phyloP scores from a whole-genome alignment of 2,888 invertebrate species.

The Meloe dianella region DNA sequence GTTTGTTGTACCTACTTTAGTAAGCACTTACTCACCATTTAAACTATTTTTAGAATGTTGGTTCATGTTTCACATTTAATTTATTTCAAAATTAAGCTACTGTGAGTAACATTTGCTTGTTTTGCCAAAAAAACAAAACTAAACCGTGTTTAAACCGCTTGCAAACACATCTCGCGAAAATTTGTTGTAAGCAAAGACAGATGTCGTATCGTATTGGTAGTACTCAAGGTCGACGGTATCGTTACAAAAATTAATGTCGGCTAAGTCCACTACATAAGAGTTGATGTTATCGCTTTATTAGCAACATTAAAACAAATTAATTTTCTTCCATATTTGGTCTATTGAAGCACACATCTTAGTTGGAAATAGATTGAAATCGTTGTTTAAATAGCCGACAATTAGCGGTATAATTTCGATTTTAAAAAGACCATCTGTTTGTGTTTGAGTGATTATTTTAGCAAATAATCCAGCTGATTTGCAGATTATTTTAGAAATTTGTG shows the following conservation, averaged over 20 bases:
- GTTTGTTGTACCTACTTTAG: background rate
- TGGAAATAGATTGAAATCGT: too few species aligned
- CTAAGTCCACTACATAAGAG: background rate
- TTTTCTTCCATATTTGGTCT: too few species aligned
- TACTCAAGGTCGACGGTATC: background rate
- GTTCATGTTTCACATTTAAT: background rate
- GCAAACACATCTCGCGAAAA: too few species aligned
- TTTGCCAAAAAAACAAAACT: too few species aligned
- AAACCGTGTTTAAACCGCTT: too few species aligned
- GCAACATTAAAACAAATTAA: too few species aligned
- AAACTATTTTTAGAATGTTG: background rate
- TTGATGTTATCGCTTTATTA: too few species aligned
- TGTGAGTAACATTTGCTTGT: too few species aligned
- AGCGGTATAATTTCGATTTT: background rate
- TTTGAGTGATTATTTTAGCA: background rate
- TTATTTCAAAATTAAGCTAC: background rate
- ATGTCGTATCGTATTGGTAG: background rate
- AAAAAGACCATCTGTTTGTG: background rate
- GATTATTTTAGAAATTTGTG: background rate
- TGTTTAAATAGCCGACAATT: conserved; percentile 2
- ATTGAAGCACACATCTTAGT: too few species aligned
- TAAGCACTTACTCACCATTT: background rate
- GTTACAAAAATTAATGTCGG: background rate
- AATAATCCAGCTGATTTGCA: background rate
- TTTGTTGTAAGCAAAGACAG: background rate